Evolutionary conservation across 2,888 invertebrate species (phyloP), one percentile per base, ranked within the genome.

Genomic region (Ormyrus labotus): DNA sequence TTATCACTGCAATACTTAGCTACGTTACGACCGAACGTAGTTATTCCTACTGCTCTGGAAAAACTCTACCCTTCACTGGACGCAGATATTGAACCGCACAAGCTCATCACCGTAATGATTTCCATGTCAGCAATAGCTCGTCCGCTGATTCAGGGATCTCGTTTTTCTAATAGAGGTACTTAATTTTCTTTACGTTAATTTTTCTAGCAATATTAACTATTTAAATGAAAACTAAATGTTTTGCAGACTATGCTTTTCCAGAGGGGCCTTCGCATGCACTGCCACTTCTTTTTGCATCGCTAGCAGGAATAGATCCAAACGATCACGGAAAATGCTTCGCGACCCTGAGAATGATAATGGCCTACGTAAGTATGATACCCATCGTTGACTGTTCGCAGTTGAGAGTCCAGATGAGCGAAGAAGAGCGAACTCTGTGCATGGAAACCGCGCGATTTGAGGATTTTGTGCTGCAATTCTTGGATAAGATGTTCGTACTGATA

Each of bases 241-340:
- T 81, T 90, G 85, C 80, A 92, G 92, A 88, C 85, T 92, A 84
- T 88, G 83, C 85, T 11, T 96, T 94, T 88, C 93, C 94, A 0
- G 96, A 96, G 88, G 97, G 97, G 0, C 95, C 95, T 6, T 93
- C 94, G 0, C 96, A 97, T 86, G 94, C 97, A 0, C 92, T 98
- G 34, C 96, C 97, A 0, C 92, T 98, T 51, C 92, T 98, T n/a
- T 93, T 96, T 88, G 94, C 95, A 0, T 93, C 96, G 0, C 91
- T 98, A 34, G 98, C 98, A 0, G 98, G 97, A 10, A 95, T 98
- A 63, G 98, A 98, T 89, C 95, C 96, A 0, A 98, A 98, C 87
- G 98, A 98, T 90, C 93, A 95, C 61, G 93, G 93, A 83, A 96
- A 96, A 90, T 95, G 95, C 50, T 91, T 95, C 72, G 93, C 95